A percentile compares a stretch with the other conserved stretches of the same genome.
Evolutionary conservation across 2,113 vertebrate species (phyloP).

Genomic region (Pseudopipra pipra): DNA sequence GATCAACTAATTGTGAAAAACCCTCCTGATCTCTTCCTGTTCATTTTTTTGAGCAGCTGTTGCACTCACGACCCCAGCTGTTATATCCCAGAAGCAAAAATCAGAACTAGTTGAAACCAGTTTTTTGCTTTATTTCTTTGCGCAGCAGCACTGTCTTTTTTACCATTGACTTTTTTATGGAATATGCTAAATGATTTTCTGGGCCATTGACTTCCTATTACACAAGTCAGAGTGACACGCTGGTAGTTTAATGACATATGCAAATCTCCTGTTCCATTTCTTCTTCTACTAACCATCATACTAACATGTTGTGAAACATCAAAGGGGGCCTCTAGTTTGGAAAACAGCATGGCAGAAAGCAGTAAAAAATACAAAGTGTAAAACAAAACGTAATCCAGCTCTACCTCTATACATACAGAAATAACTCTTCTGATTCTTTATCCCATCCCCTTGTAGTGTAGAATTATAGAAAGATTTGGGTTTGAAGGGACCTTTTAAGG

Average conservation of each 20-base stretch:
- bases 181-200: not conserved
- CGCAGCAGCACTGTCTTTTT: not conserved
- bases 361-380: not conserved
- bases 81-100: not conserved
- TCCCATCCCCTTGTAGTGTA: not conserved
- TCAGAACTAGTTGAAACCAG: not conserved
- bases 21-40: not conserved
- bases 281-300: not conserved
- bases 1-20: not conserved
- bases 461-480: not conserved
- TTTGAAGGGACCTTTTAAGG: not conserved
- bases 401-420: not conserved
- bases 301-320: not conserved
- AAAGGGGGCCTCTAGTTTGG: not conserved
- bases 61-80: not conserved
- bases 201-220: not conserved
- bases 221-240: not conserved
- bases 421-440: not conserved
- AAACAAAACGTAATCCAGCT: not conserved
- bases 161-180: not conserved
- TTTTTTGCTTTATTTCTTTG: not conserved
- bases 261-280: not conserved
- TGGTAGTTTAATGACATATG: not conserved
- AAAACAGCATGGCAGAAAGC: not conserved
- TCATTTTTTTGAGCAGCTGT: not conserved